Base-by-base conservation (phyloP, 2,888 invertebrate genomes). In the Erebia ligea region DNA sequence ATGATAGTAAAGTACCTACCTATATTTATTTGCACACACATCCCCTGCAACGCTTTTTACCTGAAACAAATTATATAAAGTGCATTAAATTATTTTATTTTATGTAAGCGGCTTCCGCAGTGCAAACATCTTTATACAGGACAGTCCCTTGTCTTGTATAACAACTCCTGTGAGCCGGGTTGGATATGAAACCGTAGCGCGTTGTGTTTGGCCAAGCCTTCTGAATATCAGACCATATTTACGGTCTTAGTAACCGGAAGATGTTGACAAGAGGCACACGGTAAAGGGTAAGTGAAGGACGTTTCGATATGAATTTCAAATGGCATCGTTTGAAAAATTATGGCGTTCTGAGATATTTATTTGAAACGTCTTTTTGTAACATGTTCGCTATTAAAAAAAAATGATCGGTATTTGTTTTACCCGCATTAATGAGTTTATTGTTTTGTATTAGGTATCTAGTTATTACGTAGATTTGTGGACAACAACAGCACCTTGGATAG, bases 201-300 rank as follows among this genome's bases (percentile, higher is more conserved):
- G 25, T 25, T 15, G 11, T 57, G 15, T 25, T 21, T 57, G 19
- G 6, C 21, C 13, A 13, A 11, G 5, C 11, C 25, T 25, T 54
- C 2, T 17, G 17, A 11, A 54, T 15, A 25, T 65, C 66, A 69
- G 65, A 54, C 69, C 67, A 69, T 69, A 65, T 75, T 75, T 74
- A 72, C 63, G 77, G 72, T 76, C 76, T 76, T 76, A 76, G 73
- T 68, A 81, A 82, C 87, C 89, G 89, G 89, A 89, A 89, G 87
- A 89, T 82, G 76, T 84, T 86, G 82, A 82, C 82, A 79, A 79
- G 76, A 76, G 69, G 68, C 63, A 71, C 67, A 69, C 77, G 74
- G 79, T 76, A 81, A 86, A 89, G 90, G 90, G 86, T 86, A 87
- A 68, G 73, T 80, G 89, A 91, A 92, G 91, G 91, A 89, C 91